Evolutionary conservation across 1,140 invertebrate genomes (phyloP).

Genomic region (Mactra quadrangularis): DNA sequence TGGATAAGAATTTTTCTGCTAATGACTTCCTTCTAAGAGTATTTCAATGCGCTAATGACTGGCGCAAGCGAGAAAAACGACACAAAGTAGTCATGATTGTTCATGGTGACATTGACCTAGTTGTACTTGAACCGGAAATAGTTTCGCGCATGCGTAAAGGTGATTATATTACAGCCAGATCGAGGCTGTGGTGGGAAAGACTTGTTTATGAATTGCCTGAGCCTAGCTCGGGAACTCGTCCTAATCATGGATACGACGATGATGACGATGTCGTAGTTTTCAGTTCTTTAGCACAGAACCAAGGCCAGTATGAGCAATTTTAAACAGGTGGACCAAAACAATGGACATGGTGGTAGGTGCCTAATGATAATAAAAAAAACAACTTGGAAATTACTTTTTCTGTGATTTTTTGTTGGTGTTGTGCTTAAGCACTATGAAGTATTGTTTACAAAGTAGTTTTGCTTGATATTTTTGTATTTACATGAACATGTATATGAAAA

Average conservation of each 20-base stretch:
- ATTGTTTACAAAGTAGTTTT: too few relatives aligned
- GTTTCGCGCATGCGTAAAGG: conserved; percentile 51
- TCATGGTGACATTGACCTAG: conserved; percentile 42
- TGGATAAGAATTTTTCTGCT: conserved; percentile 51
- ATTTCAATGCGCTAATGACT: background rate
- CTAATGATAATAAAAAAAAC: too few relatives aligned
- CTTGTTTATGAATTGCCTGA: conserved; percentile 57
- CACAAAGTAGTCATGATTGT: conserved; percentile 47
- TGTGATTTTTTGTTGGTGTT: too few relatives aligned
- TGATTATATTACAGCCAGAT: conserved; percentile 55
- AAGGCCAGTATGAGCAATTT: conserved; percentile 35
- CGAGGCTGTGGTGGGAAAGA: conserved; percentile 51
- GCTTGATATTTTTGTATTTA: too few relatives aligned
- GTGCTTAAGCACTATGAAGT: too few relatives aligned
- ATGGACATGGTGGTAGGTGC: too few relatives aligned
- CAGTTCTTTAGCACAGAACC: conserved; percentile 39
- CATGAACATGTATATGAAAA: too few relatives aligned
- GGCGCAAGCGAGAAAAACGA: background rate
- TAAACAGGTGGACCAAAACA: background rate
- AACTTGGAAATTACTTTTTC: too few relatives aligned
- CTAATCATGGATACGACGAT: conserved; percentile 12
- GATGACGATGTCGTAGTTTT: conserved; percentile 50
- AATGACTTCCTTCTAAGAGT: conserved; percentile 24
- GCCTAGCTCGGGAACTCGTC: conserved; percentile 1
- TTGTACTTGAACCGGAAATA: conserved; percentile 49